Evolutionary conservation across 2,888 invertebrate species (phyloP).

Genomic region (Drosophila leonis): DNA sequence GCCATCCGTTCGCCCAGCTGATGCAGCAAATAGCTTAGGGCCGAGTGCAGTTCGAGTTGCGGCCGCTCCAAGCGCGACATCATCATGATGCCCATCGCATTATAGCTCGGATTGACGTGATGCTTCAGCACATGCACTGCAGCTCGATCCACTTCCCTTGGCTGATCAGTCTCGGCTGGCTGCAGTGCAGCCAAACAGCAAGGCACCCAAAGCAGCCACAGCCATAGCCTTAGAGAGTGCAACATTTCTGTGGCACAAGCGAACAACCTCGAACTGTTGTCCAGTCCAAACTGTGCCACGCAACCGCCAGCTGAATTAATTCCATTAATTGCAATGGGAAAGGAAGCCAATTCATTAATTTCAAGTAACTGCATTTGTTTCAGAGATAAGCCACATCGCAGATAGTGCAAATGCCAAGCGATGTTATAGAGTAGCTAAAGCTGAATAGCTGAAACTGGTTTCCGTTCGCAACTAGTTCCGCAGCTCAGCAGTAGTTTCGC

Average conservation of each 20-base stretch:
- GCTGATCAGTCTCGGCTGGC: conserved; percentile 12
- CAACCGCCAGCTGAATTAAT: conserved; percentile 8
- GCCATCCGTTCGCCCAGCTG: conserved; percentile 49
- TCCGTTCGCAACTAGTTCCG: not conserved
- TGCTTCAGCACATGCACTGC: conserved; percentile 56
- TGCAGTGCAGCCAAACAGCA: conserved; percentile 3
- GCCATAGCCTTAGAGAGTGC: not conserved
- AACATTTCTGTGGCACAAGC: conserved; percentile 35
- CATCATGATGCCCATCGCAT: conserved; percentile 64
- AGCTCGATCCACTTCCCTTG: conserved; percentile 43
- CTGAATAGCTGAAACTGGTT: not conserved
- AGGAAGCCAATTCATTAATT: conserved; percentile 1
- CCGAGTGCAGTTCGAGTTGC: conserved; percentile 23
- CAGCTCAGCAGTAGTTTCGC: too few species aligned
- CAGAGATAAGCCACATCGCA: not conserved
- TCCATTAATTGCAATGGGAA: conserved; percentile 12
- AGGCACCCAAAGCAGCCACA: not conserved
- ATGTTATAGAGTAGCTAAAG: not conserved
- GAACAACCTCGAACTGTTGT: conserved; percentile 11
- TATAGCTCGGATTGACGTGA: conserved; percentile 60
- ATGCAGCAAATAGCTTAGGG: conserved; percentile 52
- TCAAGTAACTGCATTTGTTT: not conserved
- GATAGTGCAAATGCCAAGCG: not conserved
- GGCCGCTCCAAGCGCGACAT: conserved; percentile 23
- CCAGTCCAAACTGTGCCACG: conserved; percentile 7